Conservation (phyloP, 2,888 invertebrate species). For the Aethes cnicana region DNA sequence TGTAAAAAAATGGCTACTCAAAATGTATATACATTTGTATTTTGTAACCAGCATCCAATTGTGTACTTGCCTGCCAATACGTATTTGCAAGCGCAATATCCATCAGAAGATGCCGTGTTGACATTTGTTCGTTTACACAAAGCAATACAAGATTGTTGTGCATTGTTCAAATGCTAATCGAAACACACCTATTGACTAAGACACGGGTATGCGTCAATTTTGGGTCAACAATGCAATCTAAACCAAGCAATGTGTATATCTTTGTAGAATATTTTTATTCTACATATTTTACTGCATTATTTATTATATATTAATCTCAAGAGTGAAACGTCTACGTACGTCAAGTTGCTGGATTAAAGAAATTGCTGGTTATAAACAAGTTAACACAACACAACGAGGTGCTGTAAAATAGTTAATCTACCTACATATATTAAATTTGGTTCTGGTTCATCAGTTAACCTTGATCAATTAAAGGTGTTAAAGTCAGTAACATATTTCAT, state of each 20-base stretch:
- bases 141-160: conserved; percentile 12
- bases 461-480: conserved; percentile 14
- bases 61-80: conserved; percentile 3
- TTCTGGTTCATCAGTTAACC: conserved; percentile 7
- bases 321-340: no score
- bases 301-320: no score
- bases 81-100: conserved; percentile 14
- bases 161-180: conserved; percentile 30
- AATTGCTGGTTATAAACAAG: conserved; percentile 14
- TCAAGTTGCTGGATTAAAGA: conserved; percentile 2
- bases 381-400: conserved; percentile 16
- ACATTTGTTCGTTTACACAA: conserved; percentile 14
- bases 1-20: no score
- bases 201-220: conserved; percentile 5
- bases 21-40: no score
- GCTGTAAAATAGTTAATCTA: conserved; percentile 21
- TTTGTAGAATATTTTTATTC: no score
- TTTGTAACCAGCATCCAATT: conserved; percentile 20
- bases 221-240: conserved; percentile 2
- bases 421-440: conserved; percentile 27
- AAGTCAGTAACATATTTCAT: not conserved
- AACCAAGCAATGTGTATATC: not conserved
- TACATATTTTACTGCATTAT: no score
- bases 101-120: conserved; percentile 20
- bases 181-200: conserved; percentile 24